Percentiles rank a stretch among this genome's conserved stretches.
Evolutionary conservation across 2,113 vertebrate species (phyloP).

Genomic region (Barnardius zonarius): DNA sequence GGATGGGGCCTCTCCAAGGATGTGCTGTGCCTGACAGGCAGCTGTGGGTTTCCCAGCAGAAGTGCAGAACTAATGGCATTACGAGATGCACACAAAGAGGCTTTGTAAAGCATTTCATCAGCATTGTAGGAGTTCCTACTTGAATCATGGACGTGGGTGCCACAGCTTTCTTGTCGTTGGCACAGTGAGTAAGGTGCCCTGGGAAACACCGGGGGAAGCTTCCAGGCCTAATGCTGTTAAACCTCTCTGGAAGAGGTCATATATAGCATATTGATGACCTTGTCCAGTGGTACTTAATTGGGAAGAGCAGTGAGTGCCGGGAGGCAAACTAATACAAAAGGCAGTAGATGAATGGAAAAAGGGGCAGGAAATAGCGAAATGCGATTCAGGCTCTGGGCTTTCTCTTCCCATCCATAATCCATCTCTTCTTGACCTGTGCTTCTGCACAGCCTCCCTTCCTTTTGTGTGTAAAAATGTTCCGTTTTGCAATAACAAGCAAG

Average conservation of each 20-base stretch:
- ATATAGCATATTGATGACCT: neutral
- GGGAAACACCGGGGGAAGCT: neutral
- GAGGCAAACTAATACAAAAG: neutral
- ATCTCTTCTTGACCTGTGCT: neutral
- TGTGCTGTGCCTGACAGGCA: neutral
- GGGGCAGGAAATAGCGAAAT: neutral
- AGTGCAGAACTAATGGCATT: neutral
- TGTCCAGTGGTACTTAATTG: neutral
- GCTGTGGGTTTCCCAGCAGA: neutral
- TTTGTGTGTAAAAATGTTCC: conserved; percentile 37
- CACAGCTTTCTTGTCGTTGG: neutral
- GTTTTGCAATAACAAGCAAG: neutral
- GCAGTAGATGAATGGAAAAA: neutral
- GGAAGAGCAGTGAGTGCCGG: neutral
- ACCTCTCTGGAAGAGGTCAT: neutral
- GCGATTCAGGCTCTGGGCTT: neutral
- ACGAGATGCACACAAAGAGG: neutral
- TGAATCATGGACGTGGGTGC: neutral
- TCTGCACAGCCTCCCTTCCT: neutral
- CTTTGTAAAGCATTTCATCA: neutral
- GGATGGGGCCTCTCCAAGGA: neutral
- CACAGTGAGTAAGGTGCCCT: fast-evolving
- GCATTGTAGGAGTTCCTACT: fast-evolving
- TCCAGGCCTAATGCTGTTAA: neutral
- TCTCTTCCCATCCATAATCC: conserved; percentile 8